These are phyloP conservation scores for Taphrorychus bicolor DNA, from an alignment of 2,888 invertebrate genomes.

Conservation along the genomic window DNA sequence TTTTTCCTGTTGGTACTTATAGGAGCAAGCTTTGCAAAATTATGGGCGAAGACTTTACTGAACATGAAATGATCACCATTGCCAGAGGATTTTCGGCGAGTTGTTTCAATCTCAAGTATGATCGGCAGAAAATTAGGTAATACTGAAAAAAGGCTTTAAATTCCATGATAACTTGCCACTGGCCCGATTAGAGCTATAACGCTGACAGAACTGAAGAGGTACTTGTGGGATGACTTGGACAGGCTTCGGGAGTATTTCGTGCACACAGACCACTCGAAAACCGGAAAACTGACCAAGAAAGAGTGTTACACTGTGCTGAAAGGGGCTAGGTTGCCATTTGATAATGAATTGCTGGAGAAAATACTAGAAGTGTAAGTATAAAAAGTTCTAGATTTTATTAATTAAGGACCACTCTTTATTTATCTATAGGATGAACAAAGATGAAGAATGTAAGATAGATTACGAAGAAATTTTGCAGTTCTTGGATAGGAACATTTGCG, in stretches of 20 bases:
- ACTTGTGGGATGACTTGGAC: slow-evolving; percentile 75
- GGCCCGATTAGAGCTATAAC: slow-evolving; percentile 66
- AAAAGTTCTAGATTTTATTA: background rate
- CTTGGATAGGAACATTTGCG: slow-evolving; percentile 70
- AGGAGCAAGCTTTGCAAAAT: slow-evolving; percentile 70
- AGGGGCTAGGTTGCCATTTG: slow-evolving; percentile 74
- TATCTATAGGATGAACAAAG: slow-evolving; percentile 65
- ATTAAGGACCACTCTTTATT: no score
- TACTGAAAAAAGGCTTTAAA: background rate
- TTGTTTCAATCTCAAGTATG: slow-evolving; percentile 60
- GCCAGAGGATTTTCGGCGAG: slow-evolving; percentile 75
- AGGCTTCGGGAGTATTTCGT: slow-evolving; percentile 67
- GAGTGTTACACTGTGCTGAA: slow-evolving; percentile 71
- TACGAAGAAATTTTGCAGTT: slow-evolving; percentile 75
- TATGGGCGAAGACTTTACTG: slow-evolving; percentile 73
- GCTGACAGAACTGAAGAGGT: slow-evolving; percentile 74
- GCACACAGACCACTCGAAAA: slow-evolving; percentile 64
- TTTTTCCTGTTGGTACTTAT: background rate
- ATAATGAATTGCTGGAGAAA: slow-evolving; percentile 70
- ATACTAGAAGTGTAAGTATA: slow-evolving; percentile 69
- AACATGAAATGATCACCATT: slow-evolving; percentile 82
- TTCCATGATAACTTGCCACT: background rate
- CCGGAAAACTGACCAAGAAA: slow-evolving; percentile 65
- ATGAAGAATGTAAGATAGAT: slow-evolving; percentile 69
- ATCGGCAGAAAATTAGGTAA: slow-evolving; percentile 61